These are phyloP conservation scores for Malaclemys terrapin DNA, from an alignment of 2,113 vertebrate genomes.

Conservation along the genomic window DNA sequence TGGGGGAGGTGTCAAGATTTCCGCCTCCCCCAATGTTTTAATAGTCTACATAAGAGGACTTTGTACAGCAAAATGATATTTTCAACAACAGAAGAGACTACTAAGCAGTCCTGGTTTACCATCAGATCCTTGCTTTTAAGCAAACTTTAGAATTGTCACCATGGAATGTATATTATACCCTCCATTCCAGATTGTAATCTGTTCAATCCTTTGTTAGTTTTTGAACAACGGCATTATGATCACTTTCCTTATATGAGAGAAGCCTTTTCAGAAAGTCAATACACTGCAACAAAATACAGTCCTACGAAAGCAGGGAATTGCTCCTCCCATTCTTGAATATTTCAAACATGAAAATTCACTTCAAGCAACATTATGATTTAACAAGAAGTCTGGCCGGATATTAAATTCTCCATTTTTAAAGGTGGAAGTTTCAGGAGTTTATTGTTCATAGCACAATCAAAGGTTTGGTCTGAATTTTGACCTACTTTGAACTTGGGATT, in stretches of 20 bases:
- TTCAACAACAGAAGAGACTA: neutral
- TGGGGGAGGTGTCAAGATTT: constrained; percentile 45
- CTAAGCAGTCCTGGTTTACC: neutral
- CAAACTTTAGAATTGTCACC: neutral
- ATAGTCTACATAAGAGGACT: constrained; percentile 18
- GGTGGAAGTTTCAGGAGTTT: neutral
- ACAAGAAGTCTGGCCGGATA: neutral
- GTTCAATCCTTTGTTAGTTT: neutral
- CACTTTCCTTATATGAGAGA: neutral
- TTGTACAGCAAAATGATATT: neutral
- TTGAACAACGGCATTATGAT: neutral
- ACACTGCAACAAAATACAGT: constrained; percentile 33
- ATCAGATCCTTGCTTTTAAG: neutral
- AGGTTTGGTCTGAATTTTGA: neutral
- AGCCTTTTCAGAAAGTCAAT: constrained; percentile 39
- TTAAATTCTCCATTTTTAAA: neutral
- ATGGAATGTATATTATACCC: neutral
- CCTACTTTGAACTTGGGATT: neutral
- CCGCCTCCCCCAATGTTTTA: constrained; percentile 14
- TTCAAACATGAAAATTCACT: neutral
- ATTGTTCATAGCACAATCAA: neutral
- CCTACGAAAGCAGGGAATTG: constrained; percentile 20
- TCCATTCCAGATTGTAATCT: neutral
- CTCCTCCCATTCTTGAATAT: constrained; percentile 13
- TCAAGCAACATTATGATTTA: neutral